Evolutionary conservation across 2,113 vertebrate species (phyloP), one percentile per base, ranked within the genome.

Genomic region (Paraplagusia blochii): DNA sequence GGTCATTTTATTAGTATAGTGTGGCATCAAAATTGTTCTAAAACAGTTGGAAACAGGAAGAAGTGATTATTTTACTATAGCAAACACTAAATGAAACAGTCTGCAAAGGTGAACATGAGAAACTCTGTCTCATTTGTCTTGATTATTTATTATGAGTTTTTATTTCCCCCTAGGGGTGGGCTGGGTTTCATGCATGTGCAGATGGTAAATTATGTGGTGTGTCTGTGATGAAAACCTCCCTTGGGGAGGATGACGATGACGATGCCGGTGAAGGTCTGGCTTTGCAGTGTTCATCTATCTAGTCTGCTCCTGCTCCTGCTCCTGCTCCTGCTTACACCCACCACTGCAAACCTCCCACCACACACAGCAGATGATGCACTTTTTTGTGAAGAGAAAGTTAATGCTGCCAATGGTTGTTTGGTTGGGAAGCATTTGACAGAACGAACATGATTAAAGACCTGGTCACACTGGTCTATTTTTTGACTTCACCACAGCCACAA

Each of bases 241-340:
- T 10, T 68, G 35, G 35, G 73, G 53, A 54, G 65, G 61, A 17
- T 7, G 33, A 42, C 34, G 51, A 58, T 29, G 22, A 29, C 6
- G 22, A 29, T 29, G 22, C 2, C 4, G 33, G 38, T 38, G 51
- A 54, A 13, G 60, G 58, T 63, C 39, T 60, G 19, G 45, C 53
- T n/a, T 59, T 19, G 44, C 63, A n/a, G 40, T 58, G 46, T 36
- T 62, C 53, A 50, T 61, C 71, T 63, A 64, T 69, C 54, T 52
- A 33, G 8, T 4, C 17, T 34, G 48, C n/a, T 39, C 48, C 17
- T 22, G 45, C 66, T 63, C 58, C 47, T 15, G 61, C 51, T 61
- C 54, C 43, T 40, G 22, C 54, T 40, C 45, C 57, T 48, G 38
- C 13, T 12, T 11, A 34, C 48, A 45, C 49, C 43, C 61, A n/a